These are phyloP conservation scores for Coendou prehensilis DNA, from an alignment of 2,797 vertebrate genomes.

Conservation along the genomic window DNA sequence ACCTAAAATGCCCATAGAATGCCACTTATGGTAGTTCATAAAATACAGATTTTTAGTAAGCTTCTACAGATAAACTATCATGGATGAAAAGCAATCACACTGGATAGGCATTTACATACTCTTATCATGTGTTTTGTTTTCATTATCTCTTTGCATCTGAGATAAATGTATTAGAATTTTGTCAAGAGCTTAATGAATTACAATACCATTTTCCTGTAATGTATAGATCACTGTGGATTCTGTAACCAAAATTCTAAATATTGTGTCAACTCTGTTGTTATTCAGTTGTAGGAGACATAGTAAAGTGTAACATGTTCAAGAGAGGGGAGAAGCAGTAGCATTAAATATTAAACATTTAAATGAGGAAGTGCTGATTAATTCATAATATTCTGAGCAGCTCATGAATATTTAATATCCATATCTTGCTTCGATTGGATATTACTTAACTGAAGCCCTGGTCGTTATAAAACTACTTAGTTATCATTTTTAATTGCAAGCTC, in stretches of 20 bases:
- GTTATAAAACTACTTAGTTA: constrained; percentile 76
- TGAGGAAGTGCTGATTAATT: constrained; percentile 91
- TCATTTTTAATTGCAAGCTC: constrained; percentile 82
- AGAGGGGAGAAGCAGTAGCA: constrained; percentile 85
- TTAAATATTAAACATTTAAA: constrained; percentile 93
- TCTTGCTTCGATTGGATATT: constrained; percentile 89
- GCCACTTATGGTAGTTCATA: constrained; percentile 82
- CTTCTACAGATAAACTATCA: constrained; percentile 85
- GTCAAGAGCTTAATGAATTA: constrained; percentile 52
- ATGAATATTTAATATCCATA: constrained; percentile 90
- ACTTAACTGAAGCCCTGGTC: constrained; percentile 85
- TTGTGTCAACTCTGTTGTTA: constrained; percentile 69
- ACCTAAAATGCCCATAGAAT: constrained; percentile 81
- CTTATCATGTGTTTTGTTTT: constrained; percentile 81
- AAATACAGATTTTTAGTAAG: constrained; percentile 85
- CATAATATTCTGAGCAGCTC: constrained; percentile 88
- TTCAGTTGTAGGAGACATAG: constrained; percentile 74
- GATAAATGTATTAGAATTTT: constrained; percentile 77
- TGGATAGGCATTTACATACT: constrained; percentile 76
- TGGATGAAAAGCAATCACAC: constrained; percentile 84
- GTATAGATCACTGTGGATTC: constrained; percentile 57
- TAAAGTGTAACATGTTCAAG: constrained; percentile 87
- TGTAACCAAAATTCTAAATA: constrained; percentile 72
- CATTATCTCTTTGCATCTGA: constrained; percentile 77
- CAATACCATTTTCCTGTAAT: constrained; percentile 65